Percentiles rank a stretch among this genome's conserved stretches.
These are phyloP conservation scores for Ectropis grisescens DNA, from an alignment of 1,140 invertebrate genomes.

Conservation along the genomic window DNA sequence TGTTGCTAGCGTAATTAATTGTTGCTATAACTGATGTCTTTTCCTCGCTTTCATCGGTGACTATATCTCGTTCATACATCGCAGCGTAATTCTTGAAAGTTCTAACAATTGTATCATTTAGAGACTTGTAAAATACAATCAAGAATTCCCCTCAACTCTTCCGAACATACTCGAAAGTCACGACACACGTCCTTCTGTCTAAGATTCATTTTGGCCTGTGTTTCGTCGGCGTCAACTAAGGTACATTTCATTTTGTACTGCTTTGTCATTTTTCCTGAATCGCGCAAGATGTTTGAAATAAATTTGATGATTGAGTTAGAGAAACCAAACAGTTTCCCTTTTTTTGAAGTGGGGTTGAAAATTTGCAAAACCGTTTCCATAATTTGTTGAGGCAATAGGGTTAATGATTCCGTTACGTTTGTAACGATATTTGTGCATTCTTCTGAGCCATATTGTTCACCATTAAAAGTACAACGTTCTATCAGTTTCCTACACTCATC, in stretches of 20 bases:
- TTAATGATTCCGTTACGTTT: too few relatives aligned
- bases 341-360: too few relatives aligned
- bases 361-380: too few relatives aligned
- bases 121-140: conserved; percentile 20
- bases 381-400: too few relatives aligned
- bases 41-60: conserved; percentile 9
- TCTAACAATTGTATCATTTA: conserved; percentile 31
- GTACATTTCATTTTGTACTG: conserved; percentile 29
- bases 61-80: conserved; percentile 36
- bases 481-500: too few relatives aligned
- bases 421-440: too few relatives aligned
- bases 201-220: background rate
- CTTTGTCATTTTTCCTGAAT: conserved; percentile 13
- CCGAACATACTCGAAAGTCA: conserved; percentile 26
- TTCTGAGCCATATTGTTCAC: too few relatives aligned
- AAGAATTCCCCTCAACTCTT: conserved; percentile 34
- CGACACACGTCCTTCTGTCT: conserved; percentile 12
- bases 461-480: too few relatives aligned
- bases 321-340: too few relatives aligned
- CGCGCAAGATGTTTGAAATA: conserved; percentile 18
- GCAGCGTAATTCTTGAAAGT: conserved; percentile 31
- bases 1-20: too few relatives aligned
- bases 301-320: too few relatives aligned
- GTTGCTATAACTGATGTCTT: too few relatives aligned
- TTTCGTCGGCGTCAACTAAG: conserved; percentile 8